Evolutionary conservation across 2,888 invertebrate genomes (phyloP), one percentile per base, ranked within the genome.

Genomic region (Acronicta aceris): DNA sequence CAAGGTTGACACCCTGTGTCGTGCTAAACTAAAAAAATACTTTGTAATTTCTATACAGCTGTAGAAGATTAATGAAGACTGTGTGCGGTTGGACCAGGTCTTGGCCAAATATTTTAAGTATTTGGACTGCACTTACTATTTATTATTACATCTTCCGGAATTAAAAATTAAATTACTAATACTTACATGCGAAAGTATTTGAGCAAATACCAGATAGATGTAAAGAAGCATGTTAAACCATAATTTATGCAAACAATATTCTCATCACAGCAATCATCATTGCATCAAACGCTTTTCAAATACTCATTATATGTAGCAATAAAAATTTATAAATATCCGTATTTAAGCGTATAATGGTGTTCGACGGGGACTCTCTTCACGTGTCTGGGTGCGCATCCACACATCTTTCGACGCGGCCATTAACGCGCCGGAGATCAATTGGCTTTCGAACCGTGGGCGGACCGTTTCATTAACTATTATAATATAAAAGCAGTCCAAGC

Each of bases 401-500:
- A 85, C 86, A 88, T 89, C 87, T 90, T 87, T 89, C 89, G 86
- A 87, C 88, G 85, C 86, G 84, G 83, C 89, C 86, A 88, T 91
- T 91, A 92, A 89, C 88, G 85, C 88, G 87, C 85, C 74, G 56
- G 83, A 91, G 91, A 92, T 92, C 92, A 92, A 92, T 90, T 89
- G 86, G 87, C 84, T 85, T 85, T 85, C 81, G 83, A 78, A 76
- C 79, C 83, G 93, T 93, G 90, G 93, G 93, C 91, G 93, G 89
- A 87, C 84, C 90, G 86, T 88, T 93, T 92, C 92, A 93, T 93
- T 93, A 92, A 90, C 89, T 89, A 91, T 91, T 91, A 89, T 89
- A 90, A 90, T 89, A 90, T 89, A 88, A 92, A 91, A 91, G 87
- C 87, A 90, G 87, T 87, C 88, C 82, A 84, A 88, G 86, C 90